Percentiles rank a stretch among this genome's conserved stretches.
phyloP scores from a whole-genome alignment of 2,888 invertebrate genomes.

The Actias luna region DNA sequence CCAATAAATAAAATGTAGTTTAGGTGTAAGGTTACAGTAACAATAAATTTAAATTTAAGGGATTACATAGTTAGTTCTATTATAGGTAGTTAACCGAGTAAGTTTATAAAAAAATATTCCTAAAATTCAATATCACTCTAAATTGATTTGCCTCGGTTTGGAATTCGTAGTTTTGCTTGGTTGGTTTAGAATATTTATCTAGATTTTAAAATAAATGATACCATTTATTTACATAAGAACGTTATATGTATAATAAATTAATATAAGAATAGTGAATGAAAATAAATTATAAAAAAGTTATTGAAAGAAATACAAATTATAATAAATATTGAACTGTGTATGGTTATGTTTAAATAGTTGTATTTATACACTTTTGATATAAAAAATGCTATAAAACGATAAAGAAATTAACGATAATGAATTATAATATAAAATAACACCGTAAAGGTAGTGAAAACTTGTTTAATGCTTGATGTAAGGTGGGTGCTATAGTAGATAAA shows the following conservation, averaged over 20 bases:
- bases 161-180: neutral
- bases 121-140: neutral
- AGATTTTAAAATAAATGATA: neutral
- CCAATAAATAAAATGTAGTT: neutral
- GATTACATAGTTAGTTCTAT: neutral
- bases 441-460: conserved; percentile 36
- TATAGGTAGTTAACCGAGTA: neutral
- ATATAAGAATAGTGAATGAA: neutral
- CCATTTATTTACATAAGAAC: neutral
- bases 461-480: conserved; percentile 60
- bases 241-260: neutral
- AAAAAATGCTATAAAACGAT: neutral
- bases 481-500: conserved; percentile 67
- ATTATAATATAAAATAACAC: conserved; percentile 22
- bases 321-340: neutral
- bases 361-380: neutral
- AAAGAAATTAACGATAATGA: neutral
- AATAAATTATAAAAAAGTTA: neutral
- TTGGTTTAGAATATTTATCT: neutral
- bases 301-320: neutral
- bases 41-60: neutral
- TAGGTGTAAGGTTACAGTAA: neutral
- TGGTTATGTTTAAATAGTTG: neutral
- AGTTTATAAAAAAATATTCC: neutral
- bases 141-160: neutral